A percentile compares a stretch with the other conserved stretches of the same genome.
These are phyloP conservation scores for Malachius bipustulatus DNA, from an alignment of 2,888 invertebrate genomes.

Conservation along the genomic window DNA sequence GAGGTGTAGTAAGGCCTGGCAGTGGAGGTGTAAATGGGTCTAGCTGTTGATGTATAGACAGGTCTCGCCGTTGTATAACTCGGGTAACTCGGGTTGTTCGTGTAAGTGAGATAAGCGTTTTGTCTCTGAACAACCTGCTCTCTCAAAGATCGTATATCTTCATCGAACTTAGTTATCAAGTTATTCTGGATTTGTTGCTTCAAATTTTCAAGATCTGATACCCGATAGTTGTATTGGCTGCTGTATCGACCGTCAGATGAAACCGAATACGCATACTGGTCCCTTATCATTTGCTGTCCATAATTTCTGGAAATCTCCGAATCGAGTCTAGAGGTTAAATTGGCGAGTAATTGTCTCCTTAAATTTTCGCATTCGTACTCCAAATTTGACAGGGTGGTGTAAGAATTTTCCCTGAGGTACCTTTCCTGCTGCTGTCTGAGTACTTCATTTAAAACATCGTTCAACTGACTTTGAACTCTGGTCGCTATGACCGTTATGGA, in stretches of 20 bases:
- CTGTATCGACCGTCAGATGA: slow-evolving; percentile 21
- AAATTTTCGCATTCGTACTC: slow-evolving; percentile 26
- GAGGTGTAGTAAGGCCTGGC: background rate
- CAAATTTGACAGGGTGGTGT: slow-evolving; percentile 19
- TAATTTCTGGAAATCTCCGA: slow-evolving; percentile 28
- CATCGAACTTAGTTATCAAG: slow-evolving; percentile 25
- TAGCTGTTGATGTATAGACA: background rate
- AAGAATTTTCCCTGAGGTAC: slow-evolving; percentile 22
- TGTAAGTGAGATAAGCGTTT: slow-evolving; percentile 9
- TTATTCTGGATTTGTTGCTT: slow-evolving; percentile 30
- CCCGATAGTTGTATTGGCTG: slow-evolving; percentile 29
- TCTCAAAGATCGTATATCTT: slow-evolving; percentile 8
- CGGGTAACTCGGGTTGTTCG: background rate
- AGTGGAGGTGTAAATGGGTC: background rate
- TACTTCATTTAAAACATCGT: slow-evolving; percentile 26
- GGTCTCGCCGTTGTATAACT: no score
- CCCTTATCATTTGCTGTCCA: slow-evolving; percentile 28
- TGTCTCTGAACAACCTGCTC: slow-evolving; percentile 12
- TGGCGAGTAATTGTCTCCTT: slow-evolving; percentile 27
- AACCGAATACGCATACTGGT: slow-evolving; percentile 26
- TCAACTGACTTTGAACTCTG: slow-evolving; percentile 28
- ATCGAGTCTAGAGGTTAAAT: slow-evolving; percentile 29
- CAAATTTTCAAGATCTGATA: slow-evolving; percentile 28
- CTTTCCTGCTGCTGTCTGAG: slow-evolving; percentile 23
- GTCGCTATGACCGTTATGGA: slow-evolving; percentile 29